Conservation (phyloP, 2,888 invertebrate genomes). For the Cetonia aurata region DNA sequence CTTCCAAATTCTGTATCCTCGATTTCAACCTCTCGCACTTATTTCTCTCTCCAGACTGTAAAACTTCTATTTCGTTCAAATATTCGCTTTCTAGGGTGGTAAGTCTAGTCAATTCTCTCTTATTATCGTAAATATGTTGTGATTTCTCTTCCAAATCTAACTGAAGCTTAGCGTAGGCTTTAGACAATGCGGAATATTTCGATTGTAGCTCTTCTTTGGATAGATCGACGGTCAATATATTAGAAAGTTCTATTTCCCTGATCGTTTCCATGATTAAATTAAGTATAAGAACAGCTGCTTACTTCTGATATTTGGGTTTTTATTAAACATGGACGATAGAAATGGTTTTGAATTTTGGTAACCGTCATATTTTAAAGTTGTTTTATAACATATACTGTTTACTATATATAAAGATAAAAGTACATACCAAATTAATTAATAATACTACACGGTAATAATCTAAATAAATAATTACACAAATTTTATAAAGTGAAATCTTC, state of each 20-base stretch:
- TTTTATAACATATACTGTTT: no score
- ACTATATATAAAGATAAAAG: no score
- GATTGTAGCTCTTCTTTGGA: constrained; percentile 44
- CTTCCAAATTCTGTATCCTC: constrained; percentile 45
- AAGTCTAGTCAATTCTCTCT: constrained; percentile 53
- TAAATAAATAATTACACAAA: no score
- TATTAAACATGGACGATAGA: not conserved
- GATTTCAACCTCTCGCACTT: constrained; percentile 31
- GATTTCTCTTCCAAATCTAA: constrained; percentile 53
- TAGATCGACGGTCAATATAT: constrained; percentile 19
- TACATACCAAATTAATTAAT: no score
- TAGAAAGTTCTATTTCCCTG: not conserved
- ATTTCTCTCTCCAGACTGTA: constrained; percentile 42
- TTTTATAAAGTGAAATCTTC: no score
- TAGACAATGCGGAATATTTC: constrained; percentile 24
- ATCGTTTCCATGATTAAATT: constrained; percentile 2
- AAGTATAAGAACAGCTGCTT: not conserved
- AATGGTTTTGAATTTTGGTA: constrained; percentile 4
- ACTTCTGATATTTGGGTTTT: not conserved
- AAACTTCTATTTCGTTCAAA: constrained; percentile 49
- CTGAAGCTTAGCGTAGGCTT: not conserved
- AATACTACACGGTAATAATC: no score
- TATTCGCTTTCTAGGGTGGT: constrained; percentile 54
- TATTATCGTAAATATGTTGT: constrained; percentile 56
- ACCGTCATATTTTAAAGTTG: no score